phyloP scores from a whole-genome alignment of 2,888 invertebrate genomes.

The Erebia aethiops region DNA sequence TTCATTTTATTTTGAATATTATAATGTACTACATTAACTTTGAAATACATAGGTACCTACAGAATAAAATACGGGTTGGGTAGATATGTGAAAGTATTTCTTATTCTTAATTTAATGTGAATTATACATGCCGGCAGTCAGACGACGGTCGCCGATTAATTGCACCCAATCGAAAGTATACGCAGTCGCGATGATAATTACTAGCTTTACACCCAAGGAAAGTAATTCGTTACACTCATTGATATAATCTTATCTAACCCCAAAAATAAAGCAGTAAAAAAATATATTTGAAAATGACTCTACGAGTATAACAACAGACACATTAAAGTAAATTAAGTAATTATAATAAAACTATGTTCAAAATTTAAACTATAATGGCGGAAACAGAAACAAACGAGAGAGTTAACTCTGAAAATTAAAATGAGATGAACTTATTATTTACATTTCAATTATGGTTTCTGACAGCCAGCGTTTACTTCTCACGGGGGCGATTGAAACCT shows the following conservation, averaged over 20 bases:
- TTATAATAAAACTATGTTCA: background rate
- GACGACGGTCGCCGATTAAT: conserved; percentile 44
- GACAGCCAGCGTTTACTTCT: conserved; percentile 42
- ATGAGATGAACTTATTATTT: conserved; percentile 6
- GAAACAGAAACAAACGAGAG: background rate
- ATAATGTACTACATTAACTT: background rate
- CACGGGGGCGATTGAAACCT: conserved; percentile 47
- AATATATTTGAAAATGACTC: conserved; percentile 1
- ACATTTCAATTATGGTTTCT: conserved; percentile 4
- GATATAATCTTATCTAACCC: conserved; percentile 24
- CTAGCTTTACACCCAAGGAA: background rate
- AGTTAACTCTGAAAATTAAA: background rate
- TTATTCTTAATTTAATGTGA: conserved; percentile 50
- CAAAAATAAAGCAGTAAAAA: conserved; percentile 17
- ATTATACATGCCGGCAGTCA: conserved; percentile 48
- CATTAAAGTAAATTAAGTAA: background rate
- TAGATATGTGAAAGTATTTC: conserved; percentile 52
- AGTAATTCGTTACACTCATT: conserved; percentile 6
- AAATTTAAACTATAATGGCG: background rate
- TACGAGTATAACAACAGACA: conserved; percentile 1
- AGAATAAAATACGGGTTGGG: background rate
- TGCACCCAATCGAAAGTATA: conserved; percentile 56
- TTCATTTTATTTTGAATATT: conserved; percentile 1
- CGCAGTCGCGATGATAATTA: background rate
- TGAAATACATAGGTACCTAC: background rate